Conservation (phyloP, 2,888 invertebrate genomes). For the Eretmocerus hayati region DNA sequence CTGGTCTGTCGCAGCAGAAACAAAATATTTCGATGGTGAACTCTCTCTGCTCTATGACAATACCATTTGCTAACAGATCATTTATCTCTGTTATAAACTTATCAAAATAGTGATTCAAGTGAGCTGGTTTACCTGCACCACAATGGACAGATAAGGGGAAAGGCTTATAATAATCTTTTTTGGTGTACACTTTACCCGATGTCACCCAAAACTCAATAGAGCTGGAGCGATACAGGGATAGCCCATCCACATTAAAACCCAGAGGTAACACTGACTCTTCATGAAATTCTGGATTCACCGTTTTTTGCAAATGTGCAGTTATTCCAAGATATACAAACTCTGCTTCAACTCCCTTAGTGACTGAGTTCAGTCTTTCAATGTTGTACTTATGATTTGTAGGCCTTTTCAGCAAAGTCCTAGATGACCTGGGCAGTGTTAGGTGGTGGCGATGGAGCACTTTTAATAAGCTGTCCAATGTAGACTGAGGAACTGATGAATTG, state of each 20-base stretch:
- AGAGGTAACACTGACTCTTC: neutral
- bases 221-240: conserved; percentile 21
- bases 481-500: neutral
- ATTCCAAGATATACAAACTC: neutral
- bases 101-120: neutral
- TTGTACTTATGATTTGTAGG: no score
- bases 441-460: neutral
- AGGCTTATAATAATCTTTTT: conserved; percentile 21
- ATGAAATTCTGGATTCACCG: neutral
- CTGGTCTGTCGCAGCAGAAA: conserved; percentile 15
- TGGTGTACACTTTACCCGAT: conserved; percentile 16
- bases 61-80: conserved; percentile 3
- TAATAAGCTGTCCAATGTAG: neutral
- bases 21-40: conserved; percentile 6
- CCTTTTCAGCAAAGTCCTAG: neutral
- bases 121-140: neutral
- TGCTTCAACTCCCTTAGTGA: no score
- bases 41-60: conserved; percentile 4
- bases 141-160: conserved; percentile 5
- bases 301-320: neutral
- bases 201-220: conserved; percentile 22
- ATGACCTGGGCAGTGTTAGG: neutral
- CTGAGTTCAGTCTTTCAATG: neutral
- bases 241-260: conserved; percentile 20
- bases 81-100: neutral